Evolutionary conservation across 2,888 invertebrate species (phyloP), one percentile per base, ranked within the genome.

Genomic region (Heterodera filipjevi): DNA sequence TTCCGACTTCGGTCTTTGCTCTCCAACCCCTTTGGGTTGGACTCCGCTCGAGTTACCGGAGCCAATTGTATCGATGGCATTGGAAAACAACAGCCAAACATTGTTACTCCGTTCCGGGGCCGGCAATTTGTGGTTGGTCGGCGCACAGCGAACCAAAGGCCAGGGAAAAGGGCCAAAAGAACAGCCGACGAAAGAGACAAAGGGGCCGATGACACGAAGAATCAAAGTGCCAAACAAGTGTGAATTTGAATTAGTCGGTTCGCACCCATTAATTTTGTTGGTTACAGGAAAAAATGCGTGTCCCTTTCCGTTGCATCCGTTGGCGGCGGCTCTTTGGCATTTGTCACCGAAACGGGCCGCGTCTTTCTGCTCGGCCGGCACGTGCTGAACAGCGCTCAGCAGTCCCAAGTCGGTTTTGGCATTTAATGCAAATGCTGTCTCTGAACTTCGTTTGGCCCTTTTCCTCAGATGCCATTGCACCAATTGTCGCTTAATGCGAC

Each of bases 341-440:
- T 97, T 81, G 94, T 97, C 0, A 95, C 95, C 1, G 93, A 94
- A 87, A 94, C 94, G 77, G 98, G 98, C 0, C 93, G 94, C 86
- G 91, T 97, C 64, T 92, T 94, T 78, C 94, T 98, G 93, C 80
- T 81, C 30, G 88, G 87, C 91, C 93, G 80, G 88, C 91, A 71
- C 92, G 92, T 75, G 92, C 93, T 90, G 87, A 81, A 83, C 59
- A 80, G 82, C 16, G 44, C 77, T 8, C 71, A 32, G 30, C 39
- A 71, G 12, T n/a, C 59, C 10, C 59, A 59, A 22, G 59, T 59
- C 49, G 16, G 10, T 59, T 27, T 59, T 27, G 59, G 27, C 59
- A 30, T 59, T 59, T 59, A 22, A 53, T 6, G 16, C 53, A 12
- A 44, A 44, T 81, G 84, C 71, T 80, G 3, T 39, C 10, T 39